Conservation (phyloP, 2,888 invertebrate species). For the Myopa tessellatipennis region DNA sequence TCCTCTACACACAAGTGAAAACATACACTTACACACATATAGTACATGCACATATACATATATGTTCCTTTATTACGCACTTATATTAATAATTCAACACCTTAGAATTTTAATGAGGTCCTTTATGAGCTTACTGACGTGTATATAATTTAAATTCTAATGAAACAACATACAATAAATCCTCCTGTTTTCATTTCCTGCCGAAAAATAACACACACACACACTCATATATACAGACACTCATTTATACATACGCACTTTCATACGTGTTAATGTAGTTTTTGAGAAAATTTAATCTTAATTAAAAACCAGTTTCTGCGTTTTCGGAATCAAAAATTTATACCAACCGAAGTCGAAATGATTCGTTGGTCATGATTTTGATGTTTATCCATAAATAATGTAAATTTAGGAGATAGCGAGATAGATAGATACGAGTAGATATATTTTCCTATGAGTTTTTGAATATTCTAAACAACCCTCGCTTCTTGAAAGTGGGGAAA, state of each 20-base stretch:
- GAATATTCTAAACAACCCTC: too few species aligned
- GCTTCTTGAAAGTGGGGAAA: too few species aligned
- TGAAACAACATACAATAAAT: neutral
- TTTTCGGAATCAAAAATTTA: neutral
- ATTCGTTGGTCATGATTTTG: neutral
- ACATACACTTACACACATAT: too few species aligned
- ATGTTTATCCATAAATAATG: too few species aligned
- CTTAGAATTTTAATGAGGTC: slow-evolving; percentile 19
- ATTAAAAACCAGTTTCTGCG: neutral
- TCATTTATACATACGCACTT: neutral
- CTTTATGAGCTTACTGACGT: neutral
- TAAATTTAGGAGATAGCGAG: too few species aligned
- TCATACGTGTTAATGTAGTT: neutral
- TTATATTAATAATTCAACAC: slow-evolving; percentile 6
- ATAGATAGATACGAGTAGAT: too few species aligned
- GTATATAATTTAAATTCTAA: slow-evolving; percentile 26
- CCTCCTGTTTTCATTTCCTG: slow-evolving; percentile 15
- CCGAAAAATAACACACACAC: neutral
- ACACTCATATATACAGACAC: neutral
- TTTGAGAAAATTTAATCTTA: neutral
- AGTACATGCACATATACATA: too few species aligned
- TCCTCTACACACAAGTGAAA: too few species aligned
- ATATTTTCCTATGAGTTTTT: too few species aligned
- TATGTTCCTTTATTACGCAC: too few species aligned
- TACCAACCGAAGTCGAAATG: neutral